Base-by-base conservation (phyloP, 2,113 vertebrate genomes). In the Plecotus auritus region DNA sequence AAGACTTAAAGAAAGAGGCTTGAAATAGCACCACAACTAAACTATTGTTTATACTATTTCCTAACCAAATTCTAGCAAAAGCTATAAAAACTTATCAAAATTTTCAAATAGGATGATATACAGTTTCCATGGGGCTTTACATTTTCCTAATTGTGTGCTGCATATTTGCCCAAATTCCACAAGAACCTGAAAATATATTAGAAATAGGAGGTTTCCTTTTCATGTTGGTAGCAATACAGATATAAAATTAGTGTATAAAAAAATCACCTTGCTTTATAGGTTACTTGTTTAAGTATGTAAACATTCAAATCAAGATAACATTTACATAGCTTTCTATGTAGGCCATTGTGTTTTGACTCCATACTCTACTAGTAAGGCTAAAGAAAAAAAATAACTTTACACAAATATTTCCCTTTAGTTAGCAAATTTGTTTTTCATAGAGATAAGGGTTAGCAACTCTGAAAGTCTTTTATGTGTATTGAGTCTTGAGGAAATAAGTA, bases 401-500 rank as follows among this genome's bases (percentile, higher is more conserved):
- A 69, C 22, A 69, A 73, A 84, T 88, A 74, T 47, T 76, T 4
- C 47, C 51, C 5, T 69, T 30, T 78, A 64, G 6, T 74, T 74
- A 82, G 35, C 32, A 74, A 61, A 61, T 47, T 56, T 73, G 37
- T 51, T 74, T 76, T 42, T 49, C 20, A 90, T n/a, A 40, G 14
- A 32, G 9, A 26, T 70, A 78, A 40, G 10, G 23, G n/a, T 42
- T 51, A 90, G 5, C 16, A 40, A 40, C 80, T 96, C 14, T 64
- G 23, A 70, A 93, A 81, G 28, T n/a, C n/a, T 30, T 95, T 56
- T 28, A 42, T 56, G 28, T 40, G 2, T 37, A 9, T 11, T 81
- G 11, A 94, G 32, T 59, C 67, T 54, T 90, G 40, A 90, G 47
- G 54, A 90, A 89, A 64, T 81, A 76, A 95, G 42, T 70, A 82